Evolutionary conservation across 1,140 invertebrate species (phyloP).

Genomic region (Nixonia krombeini): DNA sequence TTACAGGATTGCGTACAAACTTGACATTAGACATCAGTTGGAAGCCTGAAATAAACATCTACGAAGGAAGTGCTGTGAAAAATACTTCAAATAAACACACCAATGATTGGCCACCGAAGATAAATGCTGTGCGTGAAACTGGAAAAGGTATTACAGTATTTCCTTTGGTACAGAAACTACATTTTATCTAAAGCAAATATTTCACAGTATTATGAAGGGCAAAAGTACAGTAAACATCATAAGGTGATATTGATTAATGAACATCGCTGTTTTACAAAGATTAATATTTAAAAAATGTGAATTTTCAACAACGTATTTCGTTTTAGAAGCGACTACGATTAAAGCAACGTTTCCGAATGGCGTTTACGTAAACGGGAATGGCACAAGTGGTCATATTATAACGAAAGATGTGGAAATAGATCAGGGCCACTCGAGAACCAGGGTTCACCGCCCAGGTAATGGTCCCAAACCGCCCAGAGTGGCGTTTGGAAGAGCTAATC

Average conservation of each 20-base stretch:
- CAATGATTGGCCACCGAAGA: constrained; percentile 37
- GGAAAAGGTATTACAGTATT: constrained; percentile 30
- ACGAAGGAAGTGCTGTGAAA: constrained; percentile 24
- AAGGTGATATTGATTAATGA: not conserved
- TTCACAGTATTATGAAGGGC: too few relatives aligned
- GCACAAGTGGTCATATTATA: constrained; percentile 47
- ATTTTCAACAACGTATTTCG: too few relatives aligned
- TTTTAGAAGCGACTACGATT: constrained; percentile 1
- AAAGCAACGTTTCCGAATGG: constrained; percentile 24
- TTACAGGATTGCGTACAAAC: not conserved
- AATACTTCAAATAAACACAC: constrained; percentile 29
- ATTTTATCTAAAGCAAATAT: too few relatives aligned
- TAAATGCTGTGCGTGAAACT: constrained; percentile 31
- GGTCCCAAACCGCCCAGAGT: constrained; percentile 26
- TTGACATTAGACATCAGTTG: constrained; percentile 30
- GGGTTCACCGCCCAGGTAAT: constrained; percentile 29
- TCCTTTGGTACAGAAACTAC: not conserved
- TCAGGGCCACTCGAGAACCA: constrained; percentile 53
- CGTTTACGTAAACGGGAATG: constrained; percentile 49
- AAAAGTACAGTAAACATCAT: constrained; percentile 1
- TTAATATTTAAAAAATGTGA: constrained; percentile 6
- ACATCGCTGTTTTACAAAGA: too few relatives aligned
- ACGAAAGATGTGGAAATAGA: constrained; percentile 49
- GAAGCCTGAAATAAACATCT: constrained; percentile 22
- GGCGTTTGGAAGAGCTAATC: constrained; percentile 19